These are phyloP conservation scores for Sycobia sp. DNA, from an alignment of 1,140 invertebrate genomes.

Conservation along the genomic window DNA sequence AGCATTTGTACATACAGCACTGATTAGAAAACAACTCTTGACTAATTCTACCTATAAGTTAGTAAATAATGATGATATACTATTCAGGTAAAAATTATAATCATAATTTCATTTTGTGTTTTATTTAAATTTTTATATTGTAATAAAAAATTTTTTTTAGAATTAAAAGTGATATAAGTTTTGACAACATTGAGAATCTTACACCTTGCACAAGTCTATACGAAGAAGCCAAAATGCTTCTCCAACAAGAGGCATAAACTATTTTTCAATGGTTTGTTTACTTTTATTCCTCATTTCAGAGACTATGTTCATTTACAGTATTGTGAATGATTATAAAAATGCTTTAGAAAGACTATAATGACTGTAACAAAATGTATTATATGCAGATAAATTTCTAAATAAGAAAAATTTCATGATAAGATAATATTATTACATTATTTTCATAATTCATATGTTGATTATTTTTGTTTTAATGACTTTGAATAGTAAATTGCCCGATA, in stretches of 20 bases:
- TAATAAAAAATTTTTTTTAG: not conserved
- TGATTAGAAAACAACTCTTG: constrained; percentile 45
- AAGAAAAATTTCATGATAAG: constrained; percentile 18
- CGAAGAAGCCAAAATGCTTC: constrained; percentile 54
- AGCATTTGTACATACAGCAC: constrained; percentile 53
- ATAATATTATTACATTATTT: not conserved
- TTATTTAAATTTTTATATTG: constrained; percentile 12
- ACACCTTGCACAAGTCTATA: constrained; percentile 53
- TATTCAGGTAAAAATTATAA: constrained; percentile 47
- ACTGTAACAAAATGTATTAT: constrained; percentile 12
- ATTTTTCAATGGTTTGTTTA: constrained; percentile 21
- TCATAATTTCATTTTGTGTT: not conserved
- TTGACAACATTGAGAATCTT: constrained; percentile 39
- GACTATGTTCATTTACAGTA: constrained; percentile 26
- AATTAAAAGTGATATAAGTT: not conserved
- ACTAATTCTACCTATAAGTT: constrained; percentile 42
- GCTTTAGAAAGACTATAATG: constrained; percentile 7
- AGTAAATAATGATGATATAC: constrained; percentile 45
- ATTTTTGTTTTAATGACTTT: constrained; percentile 8
- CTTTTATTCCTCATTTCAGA: constrained; percentile 15
- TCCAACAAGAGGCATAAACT: constrained; percentile 46
- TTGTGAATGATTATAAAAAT: constrained; percentile 32
- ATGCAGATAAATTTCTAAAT: constrained; percentile 8
- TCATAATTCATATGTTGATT: constrained; percentile 4
- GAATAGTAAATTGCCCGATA: constrained; percentile 18